phyloP scores from a whole-genome alignment of 2,888 invertebrate genomes.

The Malthinus flaveolus region DNA sequence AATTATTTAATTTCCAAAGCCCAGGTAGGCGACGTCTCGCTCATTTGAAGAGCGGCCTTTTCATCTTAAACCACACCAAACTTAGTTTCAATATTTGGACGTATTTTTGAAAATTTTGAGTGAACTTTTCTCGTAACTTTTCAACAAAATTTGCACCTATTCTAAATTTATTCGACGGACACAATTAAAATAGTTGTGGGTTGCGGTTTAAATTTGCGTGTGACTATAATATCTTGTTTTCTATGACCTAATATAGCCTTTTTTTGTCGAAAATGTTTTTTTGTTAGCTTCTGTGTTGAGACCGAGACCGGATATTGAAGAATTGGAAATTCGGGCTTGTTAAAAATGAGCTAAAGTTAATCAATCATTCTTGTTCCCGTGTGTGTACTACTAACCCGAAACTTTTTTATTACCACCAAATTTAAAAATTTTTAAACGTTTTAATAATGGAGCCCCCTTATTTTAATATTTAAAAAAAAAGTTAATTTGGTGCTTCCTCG shows the following conservation, averaged over 20 bases:
- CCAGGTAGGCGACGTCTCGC: background rate
- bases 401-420: background rate
- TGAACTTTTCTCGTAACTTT: too few species aligned
- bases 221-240: slow-evolving; percentile 10
- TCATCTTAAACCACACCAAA: too few species aligned
- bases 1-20: background rate
- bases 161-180: slow-evolving; percentile 9
- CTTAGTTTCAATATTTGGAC: too few species aligned
- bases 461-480: background rate
- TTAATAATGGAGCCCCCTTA: background rate
- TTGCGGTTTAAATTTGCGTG: slow-evolving; percentile 26
- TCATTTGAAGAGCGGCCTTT: too few species aligned
- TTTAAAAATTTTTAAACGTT: slow-evolving; percentile 5
- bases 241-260: slow-evolving; percentile 21
- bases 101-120: too few species aligned
- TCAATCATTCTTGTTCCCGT: slow-evolving; percentile 41
- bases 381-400: slow-evolving; percentile 30
- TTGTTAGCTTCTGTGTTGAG: slow-evolving; percentile 24
- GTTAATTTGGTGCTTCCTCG: slow-evolving; percentile 7
- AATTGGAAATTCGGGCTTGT: slow-evolving; percentile 37
- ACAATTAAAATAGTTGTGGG: slow-evolving; percentile 25
- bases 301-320: slow-evolving; percentile 38
- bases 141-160: background rate
- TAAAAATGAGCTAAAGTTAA: slow-evolving; percentile 19
- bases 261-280: slow-evolving; percentile 21